Evolutionary conservation across 2,888 invertebrate genomes (phyloP).

Genomic region (Xylota segnis): DNA sequence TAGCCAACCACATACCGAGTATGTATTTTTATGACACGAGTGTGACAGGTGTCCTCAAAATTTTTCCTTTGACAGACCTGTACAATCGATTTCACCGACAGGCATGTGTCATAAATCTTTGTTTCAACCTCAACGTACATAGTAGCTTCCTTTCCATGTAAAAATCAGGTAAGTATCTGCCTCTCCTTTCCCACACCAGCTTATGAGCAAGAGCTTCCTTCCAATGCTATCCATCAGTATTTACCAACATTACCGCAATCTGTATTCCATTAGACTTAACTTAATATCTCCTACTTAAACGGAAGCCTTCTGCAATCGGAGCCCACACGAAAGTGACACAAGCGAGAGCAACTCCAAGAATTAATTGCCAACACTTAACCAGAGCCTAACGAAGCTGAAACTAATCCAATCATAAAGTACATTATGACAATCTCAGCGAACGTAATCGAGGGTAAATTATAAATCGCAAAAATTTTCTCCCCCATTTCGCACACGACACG

Average conservation of each 20-base stretch:
- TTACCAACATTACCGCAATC: background rate
- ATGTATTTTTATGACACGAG: too few species aligned
- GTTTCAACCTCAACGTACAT: too few species aligned
- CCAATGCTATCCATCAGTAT: background rate
- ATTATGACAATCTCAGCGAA: slow-evolving; percentile 39
- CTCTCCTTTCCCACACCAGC: too few species aligned
- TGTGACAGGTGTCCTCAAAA: too few species aligned
- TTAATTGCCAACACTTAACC: slow-evolving; percentile 45
- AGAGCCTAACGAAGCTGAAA: slow-evolving; percentile 42
- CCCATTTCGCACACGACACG: slow-evolving; percentile 23
- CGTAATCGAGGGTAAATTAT: slow-evolving; percentile 51
- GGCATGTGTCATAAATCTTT: too few species aligned
- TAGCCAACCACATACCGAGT: too few species aligned
- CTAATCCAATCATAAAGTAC: slow-evolving; percentile 42
- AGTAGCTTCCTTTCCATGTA: too few species aligned
- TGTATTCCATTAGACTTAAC: background rate
- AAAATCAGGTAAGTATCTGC: too few species aligned
- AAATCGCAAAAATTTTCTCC: slow-evolving; percentile 41
- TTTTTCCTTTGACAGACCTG: too few species aligned
- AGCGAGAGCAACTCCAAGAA: slow-evolving; percentile 7
- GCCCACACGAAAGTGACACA: slow-evolving; percentile 1
- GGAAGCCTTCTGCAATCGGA: background rate
- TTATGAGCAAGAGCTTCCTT: too few species aligned
- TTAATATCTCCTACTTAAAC: slow-evolving; percentile 5
- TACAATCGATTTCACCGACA: too few species aligned